A percentile compares a stretch with the other conserved stretches of the same genome.
Conservation (phyloP, 30 jellyfish, hydroid and myxozoan species). For the Rhopilema esculentum region DNA sequence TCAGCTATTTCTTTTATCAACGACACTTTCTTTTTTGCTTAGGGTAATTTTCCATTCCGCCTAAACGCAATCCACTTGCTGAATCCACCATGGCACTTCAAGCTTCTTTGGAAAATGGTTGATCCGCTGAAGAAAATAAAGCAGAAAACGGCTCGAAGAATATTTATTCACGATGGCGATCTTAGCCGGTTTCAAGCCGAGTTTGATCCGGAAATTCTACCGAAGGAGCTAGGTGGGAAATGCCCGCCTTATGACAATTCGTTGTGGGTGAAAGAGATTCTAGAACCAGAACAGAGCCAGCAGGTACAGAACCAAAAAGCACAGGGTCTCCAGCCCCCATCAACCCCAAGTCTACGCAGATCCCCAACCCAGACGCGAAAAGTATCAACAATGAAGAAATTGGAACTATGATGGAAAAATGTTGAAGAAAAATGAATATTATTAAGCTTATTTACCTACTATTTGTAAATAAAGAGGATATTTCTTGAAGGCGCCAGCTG, state of each 20-base stretch:
- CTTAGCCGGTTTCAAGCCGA: constrained; percentile 80
- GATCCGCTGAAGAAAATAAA: constrained; percentile 76
- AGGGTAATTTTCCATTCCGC: constrained; percentile 94
- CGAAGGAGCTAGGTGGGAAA: constrained; percentile 90
- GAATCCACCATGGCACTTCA: constrained; percentile 98
- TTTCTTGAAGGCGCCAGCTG: too few relatives aligned
- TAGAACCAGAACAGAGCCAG: constrained; percentile 82
- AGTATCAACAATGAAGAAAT: constrained; percentile 20
- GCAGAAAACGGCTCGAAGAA: constrained; percentile 76
- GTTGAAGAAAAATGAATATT: too few relatives aligned
- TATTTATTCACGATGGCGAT: constrained; percentile 93
- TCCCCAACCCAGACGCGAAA: constrained; percentile 61
- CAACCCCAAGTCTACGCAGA: constrained; percentile 29
- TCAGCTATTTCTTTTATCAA: background rate
- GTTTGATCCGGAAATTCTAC: constrained; percentile 70
- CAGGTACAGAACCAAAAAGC: constrained; percentile 30
- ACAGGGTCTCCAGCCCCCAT: constrained; percentile 29
- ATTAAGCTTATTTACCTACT: too few relatives aligned
- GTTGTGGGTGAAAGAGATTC: constrained; percentile 85
- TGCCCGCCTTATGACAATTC: constrained; percentile 81
- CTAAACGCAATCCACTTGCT: constrained; percentile 86
- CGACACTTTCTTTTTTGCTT: constrained; percentile 4
- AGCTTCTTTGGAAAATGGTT: constrained; percentile 89
- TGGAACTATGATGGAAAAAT: background rate
- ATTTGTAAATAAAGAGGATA: too few relatives aligned